Evolutionary conservation across 2,797 vertebrate genomes (phyloP).

Genomic region (Bradypus variegatus): DNA sequence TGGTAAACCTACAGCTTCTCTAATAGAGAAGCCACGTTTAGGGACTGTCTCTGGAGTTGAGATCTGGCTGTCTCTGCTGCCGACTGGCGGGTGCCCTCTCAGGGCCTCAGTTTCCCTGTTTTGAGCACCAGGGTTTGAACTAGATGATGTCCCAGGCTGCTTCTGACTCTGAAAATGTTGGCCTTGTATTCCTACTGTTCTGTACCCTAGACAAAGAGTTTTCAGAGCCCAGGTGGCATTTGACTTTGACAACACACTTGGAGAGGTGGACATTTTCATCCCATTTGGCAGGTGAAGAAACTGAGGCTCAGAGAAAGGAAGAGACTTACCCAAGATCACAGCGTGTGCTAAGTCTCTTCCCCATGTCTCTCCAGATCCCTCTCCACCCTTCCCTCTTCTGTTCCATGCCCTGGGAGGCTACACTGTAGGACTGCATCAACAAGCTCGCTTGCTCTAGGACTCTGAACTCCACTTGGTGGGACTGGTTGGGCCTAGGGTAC

Average conservation of each 20-base stretch:
- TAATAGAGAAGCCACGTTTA: not conserved
- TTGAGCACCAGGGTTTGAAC: not conserved
- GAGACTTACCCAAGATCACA: not conserved
- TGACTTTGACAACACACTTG: not conserved
- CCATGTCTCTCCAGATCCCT: not conserved
- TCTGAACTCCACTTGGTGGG: too few species aligned
- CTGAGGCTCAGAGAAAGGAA: not conserved
- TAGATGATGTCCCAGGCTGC: not conserved
- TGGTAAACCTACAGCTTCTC: too few species aligned
- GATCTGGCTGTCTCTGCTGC: not conserved
- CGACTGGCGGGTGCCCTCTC: too few species aligned
- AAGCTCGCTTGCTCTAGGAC: not conserved
- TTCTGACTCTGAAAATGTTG: not conserved
- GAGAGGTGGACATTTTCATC: not conserved
- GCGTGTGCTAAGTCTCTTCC: not conserved
- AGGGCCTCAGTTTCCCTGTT: not conserved
- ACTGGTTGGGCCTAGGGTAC: not conserved
- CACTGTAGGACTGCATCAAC: not conserved
- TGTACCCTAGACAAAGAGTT: not conserved
- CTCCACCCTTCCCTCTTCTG: not conserved
- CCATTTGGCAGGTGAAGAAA: not conserved
- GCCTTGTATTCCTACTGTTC: not conserved
- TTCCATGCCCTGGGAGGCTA: too few species aligned
- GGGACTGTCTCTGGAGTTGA: not conserved
- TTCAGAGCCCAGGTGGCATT: not conserved